Evolutionary conservation across 2,888 invertebrate genomes (phyloP).

Genomic region (Ellobium chinense): DNA sequence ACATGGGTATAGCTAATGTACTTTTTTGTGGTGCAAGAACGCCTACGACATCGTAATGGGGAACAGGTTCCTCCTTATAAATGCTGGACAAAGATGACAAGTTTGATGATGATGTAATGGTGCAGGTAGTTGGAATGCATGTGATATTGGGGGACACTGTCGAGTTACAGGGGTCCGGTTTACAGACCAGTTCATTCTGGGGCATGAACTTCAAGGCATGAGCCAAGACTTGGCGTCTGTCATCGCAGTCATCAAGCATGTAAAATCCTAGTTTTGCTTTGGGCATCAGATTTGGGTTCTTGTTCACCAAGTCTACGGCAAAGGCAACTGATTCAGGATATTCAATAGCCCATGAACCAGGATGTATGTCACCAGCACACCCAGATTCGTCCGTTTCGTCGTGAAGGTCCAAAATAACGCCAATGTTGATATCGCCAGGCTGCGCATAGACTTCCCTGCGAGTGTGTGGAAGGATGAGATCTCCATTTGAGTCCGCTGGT

Average conservation of each 20-base stretch:
- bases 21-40: conserved; percentile 58
- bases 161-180: background rate
- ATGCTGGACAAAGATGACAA: background rate
- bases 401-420: background rate
- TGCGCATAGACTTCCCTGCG: background rate
- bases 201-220: conserved; percentile 20
- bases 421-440: conserved; percentile 5
- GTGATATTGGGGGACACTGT: too few species aligned
- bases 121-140: too few species aligned
- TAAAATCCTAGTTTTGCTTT: conserved; percentile 17
- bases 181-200: background rate
- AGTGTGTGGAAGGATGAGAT: background rate
- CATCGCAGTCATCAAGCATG: background rate
- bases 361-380: background rate
- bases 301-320: conserved; percentile 15
- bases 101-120: too few species aligned
- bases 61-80: background rate
- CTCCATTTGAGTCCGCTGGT: too few species aligned
- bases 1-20: conserved; percentile 56
- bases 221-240: conserved; percentile 5
- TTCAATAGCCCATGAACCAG: conserved; percentile 5
- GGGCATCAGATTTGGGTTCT: background rate
- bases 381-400: background rate
- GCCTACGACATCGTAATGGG: conserved; percentile 55
- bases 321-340: background rate